Evolutionary conservation across 2,113 vertebrate species (phyloP).

Genomic region (Morone chrysops): DNA sequence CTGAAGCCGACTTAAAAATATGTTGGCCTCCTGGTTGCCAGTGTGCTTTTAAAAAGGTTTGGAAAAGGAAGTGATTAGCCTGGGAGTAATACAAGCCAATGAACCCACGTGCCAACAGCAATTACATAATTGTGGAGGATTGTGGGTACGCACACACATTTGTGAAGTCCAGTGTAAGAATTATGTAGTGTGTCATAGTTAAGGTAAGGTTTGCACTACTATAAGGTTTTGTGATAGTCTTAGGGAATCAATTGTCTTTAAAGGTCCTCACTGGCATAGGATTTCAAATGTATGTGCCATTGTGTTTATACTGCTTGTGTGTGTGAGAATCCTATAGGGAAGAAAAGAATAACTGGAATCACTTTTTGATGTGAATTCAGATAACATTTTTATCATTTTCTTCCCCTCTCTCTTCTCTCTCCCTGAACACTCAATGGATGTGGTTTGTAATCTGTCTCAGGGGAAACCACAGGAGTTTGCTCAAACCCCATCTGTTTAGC

Average conservation of each 20-base stretch:
- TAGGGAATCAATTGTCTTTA: not conserved
- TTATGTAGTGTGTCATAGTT: too few species aligned
- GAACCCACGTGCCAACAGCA: not conserved
- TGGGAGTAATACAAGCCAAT: not conserved
- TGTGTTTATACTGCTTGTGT: not conserved
- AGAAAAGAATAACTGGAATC: conserved; percentile 14
- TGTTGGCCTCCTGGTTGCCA: not conserved
- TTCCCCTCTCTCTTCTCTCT: conserved; percentile 12
- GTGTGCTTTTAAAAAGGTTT: not conserved
- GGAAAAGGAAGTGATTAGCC: not conserved
- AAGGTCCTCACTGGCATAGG: not conserved
- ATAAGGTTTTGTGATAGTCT: not conserved
- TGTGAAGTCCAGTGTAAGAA: not conserved
- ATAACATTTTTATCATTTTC: conserved; percentile 20
- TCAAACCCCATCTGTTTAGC: conserved; percentile 80
- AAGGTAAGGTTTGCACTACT: too few species aligned
- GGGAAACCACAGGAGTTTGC: conserved; percentile 71
- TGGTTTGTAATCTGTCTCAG: conserved; percentile 70
- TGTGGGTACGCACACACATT: not conserved
- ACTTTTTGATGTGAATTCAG: conserved; percentile 41
- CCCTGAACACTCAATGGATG: conserved; percentile 58
- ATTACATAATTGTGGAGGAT: not conserved
- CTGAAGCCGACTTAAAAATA: not conserved
- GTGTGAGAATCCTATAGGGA: conserved; percentile 1
- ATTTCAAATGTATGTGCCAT: not conserved